Percentiles rank a stretch among this genome's conserved stretches.
These are phyloP conservation scores for Drosophila lacicola DNA, from an alignment of 2,888 invertebrate genomes.

Conservation along the genomic window DNA sequence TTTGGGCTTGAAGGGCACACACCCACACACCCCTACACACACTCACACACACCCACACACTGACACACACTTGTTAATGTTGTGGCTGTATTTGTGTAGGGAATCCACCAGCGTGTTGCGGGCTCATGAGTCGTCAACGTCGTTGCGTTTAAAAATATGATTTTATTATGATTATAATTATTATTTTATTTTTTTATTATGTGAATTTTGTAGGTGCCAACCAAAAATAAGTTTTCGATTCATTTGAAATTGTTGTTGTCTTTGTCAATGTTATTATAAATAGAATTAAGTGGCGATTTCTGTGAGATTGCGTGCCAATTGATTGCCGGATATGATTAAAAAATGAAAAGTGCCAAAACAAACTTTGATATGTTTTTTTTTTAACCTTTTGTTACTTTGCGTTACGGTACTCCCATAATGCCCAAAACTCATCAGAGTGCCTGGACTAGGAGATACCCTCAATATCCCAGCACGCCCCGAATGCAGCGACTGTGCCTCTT, in stretches of 20 bases:
- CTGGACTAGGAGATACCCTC: too few species aligned
- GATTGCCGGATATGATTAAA: conserved; percentile 76
- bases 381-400: background rate
- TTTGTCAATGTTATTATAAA: conserved; percentile 68
- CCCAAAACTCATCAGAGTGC: too few species aligned
- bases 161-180: conserved; percentile 15
- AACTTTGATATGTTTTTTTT: background rate
- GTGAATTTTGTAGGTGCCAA: conserved; percentile 43
- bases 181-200: conserved; percentile 1
- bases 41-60: background rate
- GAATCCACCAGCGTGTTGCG: conserved; percentile 46
- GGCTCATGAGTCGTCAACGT: conserved; percentile 38
- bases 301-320: conserved; percentile 77
- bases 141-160: conserved; percentile 63
- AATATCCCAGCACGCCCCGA: too few species aligned
- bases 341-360: conserved; percentile 14
- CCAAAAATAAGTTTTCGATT: conserved; percentile 74
- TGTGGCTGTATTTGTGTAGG: conserved; percentile 39
- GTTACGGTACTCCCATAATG: background rate
- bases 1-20: conserved; percentile 49
- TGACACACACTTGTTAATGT: conserved; percentile 11
- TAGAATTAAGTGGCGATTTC: conserved; percentile 79
- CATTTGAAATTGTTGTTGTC: conserved; percentile 55
- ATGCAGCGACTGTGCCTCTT: too few species aligned
- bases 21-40: conserved; percentile 18